phyloP scores from a whole-genome alignment of 2,797 vertebrate genomes.

The Cossypha dichroa region DNA sequence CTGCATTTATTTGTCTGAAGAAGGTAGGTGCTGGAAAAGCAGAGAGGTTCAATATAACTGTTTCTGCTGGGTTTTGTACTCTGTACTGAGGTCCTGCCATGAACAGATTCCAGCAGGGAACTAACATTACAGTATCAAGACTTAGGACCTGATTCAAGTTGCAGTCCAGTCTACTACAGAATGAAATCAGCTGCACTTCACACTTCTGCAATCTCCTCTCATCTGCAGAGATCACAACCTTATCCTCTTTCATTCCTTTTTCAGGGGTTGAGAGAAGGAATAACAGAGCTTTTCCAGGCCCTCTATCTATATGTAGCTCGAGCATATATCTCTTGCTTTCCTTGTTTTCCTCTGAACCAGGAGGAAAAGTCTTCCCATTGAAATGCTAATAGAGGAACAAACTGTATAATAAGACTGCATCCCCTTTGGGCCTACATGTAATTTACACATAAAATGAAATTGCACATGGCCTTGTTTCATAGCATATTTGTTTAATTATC shows the following conservation, averaged over 20 bases:
- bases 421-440: conserved; percentile 76
- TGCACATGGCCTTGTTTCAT: conserved; percentile 73
- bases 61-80: conserved; percentile 32
- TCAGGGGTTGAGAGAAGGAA: not conserved
- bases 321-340: conserved; percentile 12
- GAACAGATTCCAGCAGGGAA: conserved; percentile 55
- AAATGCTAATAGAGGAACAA: conserved; percentile 76
- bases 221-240: conserved; percentile 28
- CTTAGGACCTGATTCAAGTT: conserved; percentile 46
- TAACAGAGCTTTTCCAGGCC: not conserved
- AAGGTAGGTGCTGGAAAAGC: not conserved
- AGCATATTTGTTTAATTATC: conserved; percentile 82
- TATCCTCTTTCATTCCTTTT: conserved; percentile 19
- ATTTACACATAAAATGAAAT: conserved; percentile 84
- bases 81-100: conserved; percentile 22
- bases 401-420: conserved; percentile 72
- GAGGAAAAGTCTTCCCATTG: conserved; percentile 65
- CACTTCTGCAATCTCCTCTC: conserved; percentile 31
- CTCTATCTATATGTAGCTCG: not conserved
- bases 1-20: conserved; percentile 38
- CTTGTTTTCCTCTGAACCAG: conserved; percentile 54
- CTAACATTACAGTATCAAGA: conserved; percentile 40
- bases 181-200: conserved; percentile 37
- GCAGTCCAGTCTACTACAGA: conserved; percentile 37
- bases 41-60: not conserved